phyloP scores from a whole-genome alignment of 2,113 vertebrate species.

The Oriolus oriolus region DNA sequence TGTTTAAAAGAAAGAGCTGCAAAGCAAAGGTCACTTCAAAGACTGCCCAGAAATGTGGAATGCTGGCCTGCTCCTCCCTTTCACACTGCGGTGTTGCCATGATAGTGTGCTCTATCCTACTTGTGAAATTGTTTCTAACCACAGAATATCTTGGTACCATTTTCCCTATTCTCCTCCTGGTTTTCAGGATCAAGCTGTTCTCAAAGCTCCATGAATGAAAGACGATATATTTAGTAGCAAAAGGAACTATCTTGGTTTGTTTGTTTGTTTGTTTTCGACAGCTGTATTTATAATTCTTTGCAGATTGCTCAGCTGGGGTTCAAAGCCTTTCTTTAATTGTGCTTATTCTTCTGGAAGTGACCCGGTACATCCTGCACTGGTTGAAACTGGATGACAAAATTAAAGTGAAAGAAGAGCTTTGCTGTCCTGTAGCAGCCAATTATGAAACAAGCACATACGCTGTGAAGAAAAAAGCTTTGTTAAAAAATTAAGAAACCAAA shows the following conservation, averaged over 20 bases:
- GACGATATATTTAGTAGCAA: background rate
- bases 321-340: background rate
- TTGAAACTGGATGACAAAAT: background rate
- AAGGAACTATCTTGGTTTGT: background rate
- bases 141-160: background rate
- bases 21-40: conserved; percentile 41
- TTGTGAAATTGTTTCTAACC: background rate
- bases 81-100: background rate
- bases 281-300: background rate
- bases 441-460: rapidly evolving
- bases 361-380: background rate
- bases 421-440: background rate
- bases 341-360: background rate
- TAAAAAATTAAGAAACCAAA: background rate
- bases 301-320: background rate
- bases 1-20: background rate
- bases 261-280: background rate
- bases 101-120: background rate
- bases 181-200: background rate
- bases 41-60: background rate
- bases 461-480: background rate
- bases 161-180: background rate
- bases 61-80: background rate
- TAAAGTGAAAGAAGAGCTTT: background rate
- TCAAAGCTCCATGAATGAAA: background rate